Evolutionary conservation across 2,113 vertebrate genomes (phyloP), one percentile per base, ranked within the genome.

Genomic region (Orientallactaga bullata): DNA sequence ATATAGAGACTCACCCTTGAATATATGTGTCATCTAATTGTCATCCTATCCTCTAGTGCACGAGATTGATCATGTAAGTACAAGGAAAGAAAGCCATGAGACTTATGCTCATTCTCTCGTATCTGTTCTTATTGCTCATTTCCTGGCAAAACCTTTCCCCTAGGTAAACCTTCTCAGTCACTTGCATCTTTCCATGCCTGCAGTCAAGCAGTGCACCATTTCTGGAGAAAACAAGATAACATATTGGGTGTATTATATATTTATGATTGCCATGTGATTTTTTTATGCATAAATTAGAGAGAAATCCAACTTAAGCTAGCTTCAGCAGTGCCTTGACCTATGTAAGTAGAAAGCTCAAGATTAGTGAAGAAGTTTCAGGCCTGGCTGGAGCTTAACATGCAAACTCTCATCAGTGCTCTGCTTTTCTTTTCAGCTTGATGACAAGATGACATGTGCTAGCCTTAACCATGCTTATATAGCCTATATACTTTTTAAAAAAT

Each of bases 221-320:
- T 84, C 73, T 89, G 63, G 37, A 89, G 69, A 88, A 86, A 90
- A 42, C 11, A 60, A 93, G 88, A 58, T 37, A 35, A 95, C 65
- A 79, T 65, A 61, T 69, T 58, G 55, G 30, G 72, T 58, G 73
- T 28, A 37, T 51, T 81, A 39, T 32, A 69, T 0, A 37, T 78
- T 82, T 85, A 76, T 37, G 18, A 60, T 28, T 39, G 51, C 32
- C 66, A 10, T 51, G 12, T 28, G 39, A 66, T 13, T 65, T 63
- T 92, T 63, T 77, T 71, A 76, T 77, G 10, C 47, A 26, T 81
- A 51, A 20, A 2, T 37, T 89, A 87, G 77, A 51, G 20, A 90
- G 89, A 87, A 91, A 89, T 76, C 10, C 30, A 85, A 23, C 18
- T 35, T 42, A 51, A 71, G 83, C 58, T 80, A 85, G 66, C 89